Evolutionary conservation across 2,113 vertebrate genomes (phyloP), one percentile per base, ranked within the genome.

Genomic region (Catharus bicknelli): DNA sequence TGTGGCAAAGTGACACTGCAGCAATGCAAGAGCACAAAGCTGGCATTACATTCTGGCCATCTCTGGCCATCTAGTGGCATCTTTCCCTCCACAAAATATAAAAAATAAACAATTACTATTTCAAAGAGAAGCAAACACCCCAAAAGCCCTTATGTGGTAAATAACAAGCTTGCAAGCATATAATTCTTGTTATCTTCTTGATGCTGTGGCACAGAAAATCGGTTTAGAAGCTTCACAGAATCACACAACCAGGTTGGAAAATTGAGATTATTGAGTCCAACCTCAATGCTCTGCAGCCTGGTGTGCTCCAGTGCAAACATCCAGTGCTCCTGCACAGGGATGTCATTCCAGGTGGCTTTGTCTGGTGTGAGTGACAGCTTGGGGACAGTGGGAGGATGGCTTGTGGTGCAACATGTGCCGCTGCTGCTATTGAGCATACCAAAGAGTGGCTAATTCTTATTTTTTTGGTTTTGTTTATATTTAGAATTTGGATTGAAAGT

Each of bases 41-140:
- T 86, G 67, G n/a, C 55, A 59, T 8, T 9, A 18, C 0, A 5
- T 30, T 42, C 64, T 27, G 40, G 51, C 83, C 68, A 67, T 23
- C 68, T 70, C 43, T 66, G 88, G 95, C 89, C 94, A 81, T 36
- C 93, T 90, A 93, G 91, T 92, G 88, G 86, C 86, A 93, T 66
- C n/a, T 66, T 69, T 66, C 42, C 54, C 16, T 15, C 63, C 32
- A 45, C 0, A 2, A 80, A 85, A 72, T 19, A 5, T 2, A 79
- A 32, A 9, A 74, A 64, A 72, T 7, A 68, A 78, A 34, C 23
- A 61, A 53, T 70, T 40, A 55, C 73, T 43, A 55, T 26, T 69
- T 38, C 13, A 38, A 69, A 69, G 32, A 53, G 23, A 59, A 40
- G 18, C 21, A 69, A 38, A 2, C 3, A 10, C 17, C 12, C 14